Base-by-base conservation (phyloP, 2,888 invertebrate genomes). In the Germaria angustata region DNA sequence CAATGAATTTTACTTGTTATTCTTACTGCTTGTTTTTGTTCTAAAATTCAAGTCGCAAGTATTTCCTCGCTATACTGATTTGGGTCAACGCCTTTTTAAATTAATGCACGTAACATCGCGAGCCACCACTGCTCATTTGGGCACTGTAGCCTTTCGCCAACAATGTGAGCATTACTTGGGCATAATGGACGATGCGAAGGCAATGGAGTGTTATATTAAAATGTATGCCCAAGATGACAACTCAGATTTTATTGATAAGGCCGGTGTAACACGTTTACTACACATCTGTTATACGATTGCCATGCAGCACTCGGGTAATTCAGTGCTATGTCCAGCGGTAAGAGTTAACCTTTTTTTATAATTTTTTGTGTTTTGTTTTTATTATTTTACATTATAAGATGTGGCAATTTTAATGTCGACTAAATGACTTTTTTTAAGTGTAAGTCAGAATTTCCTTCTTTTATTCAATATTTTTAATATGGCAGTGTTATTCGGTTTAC, bases 241-340 rank as follows among this genome's bases (percentile, higher is more conserved):
- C 55, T 92, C 93, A 2, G 92, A 92, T 77, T 91, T 91, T 78
- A 93, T 96, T 81, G 93, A 92, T 15, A 93, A 94, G 0, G 94
- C 94, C 1, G 93, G 93, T 15, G 92, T 96, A 44, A 93, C 93
- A 22, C 93, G 93, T 22, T 90, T 96, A 41, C 92, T 96, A 2
- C 93, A 94, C 91, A 94, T 94, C 81, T 95, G 95, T 87, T 96
- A 96, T 90, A 94, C 95, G 87, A 93, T 96, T 34, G 95, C 96
- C 57, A 96, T 96, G 95, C 95, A 95, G 88, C 95, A 95, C 89
- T 94, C 94, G 0, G 95, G 95, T 0, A 90, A 89, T 77, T 93
- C 93, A 5, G 93, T 93, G 86, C 92, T 93, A 0, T 95, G 95
- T 87, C 92, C 93, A 44, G 90, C 92, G 90, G 93, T 93, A 85